Evolutionary conservation across 2,797 vertebrate species (phyloP).

Genomic region (Oreochromis grahami): DNA sequence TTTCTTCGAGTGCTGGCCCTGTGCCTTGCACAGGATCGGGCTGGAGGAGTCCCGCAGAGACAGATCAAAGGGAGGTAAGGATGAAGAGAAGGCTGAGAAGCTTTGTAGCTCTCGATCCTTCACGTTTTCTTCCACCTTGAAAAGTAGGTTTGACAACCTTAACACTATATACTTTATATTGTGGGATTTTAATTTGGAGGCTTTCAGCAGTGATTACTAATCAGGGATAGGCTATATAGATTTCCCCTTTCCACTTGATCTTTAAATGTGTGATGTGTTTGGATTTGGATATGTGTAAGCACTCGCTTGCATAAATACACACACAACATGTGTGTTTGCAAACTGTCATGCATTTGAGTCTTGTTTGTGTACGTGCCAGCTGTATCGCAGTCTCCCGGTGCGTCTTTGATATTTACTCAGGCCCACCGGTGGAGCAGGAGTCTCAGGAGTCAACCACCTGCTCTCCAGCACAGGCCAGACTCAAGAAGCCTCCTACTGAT

Average conservation of each 20-base stretch:
- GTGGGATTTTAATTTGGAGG: not conserved
- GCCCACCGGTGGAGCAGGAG: slow-evolving; percentile 68
- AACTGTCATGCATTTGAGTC: slow-evolving; percentile 40
- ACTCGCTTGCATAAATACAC: slow-evolving; percentile 36
- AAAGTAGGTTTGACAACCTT: not conserved
- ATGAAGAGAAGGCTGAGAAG: not conserved
- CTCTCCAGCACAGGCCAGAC: slow-evolving; percentile 59
- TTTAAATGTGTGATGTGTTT: slow-evolving; percentile 34
- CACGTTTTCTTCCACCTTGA: not conserved
- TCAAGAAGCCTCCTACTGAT: slow-evolving; percentile 48
- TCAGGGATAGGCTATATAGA: slow-evolving; percentile 17
- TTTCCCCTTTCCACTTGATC: slow-evolving; percentile 23
- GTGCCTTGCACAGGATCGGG: slow-evolving; percentile 81
- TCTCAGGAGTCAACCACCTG: slow-evolving; percentile 76
- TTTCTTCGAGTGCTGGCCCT: slow-evolving; percentile 90
- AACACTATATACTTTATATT: not conserved
- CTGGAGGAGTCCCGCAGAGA: slow-evolving; percentile 86
- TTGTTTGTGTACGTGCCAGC: slow-evolving; percentile 66
- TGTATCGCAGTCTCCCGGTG: slow-evolving; percentile 50
- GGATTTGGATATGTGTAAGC: slow-evolving; percentile 13
- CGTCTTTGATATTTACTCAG: slow-evolving; percentile 71
- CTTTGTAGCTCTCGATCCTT: slow-evolving; percentile 7
- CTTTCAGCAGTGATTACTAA: slow-evolving; percentile 23
- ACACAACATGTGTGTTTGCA: slow-evolving; percentile 55
- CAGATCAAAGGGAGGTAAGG: slow-evolving; percentile 97